A percentile compares a stretch with the other conserved stretches of the same genome.
phyloP scores from a whole-genome alignment of 2,113 vertebrate species.

The Prunella himalayana region DNA sequence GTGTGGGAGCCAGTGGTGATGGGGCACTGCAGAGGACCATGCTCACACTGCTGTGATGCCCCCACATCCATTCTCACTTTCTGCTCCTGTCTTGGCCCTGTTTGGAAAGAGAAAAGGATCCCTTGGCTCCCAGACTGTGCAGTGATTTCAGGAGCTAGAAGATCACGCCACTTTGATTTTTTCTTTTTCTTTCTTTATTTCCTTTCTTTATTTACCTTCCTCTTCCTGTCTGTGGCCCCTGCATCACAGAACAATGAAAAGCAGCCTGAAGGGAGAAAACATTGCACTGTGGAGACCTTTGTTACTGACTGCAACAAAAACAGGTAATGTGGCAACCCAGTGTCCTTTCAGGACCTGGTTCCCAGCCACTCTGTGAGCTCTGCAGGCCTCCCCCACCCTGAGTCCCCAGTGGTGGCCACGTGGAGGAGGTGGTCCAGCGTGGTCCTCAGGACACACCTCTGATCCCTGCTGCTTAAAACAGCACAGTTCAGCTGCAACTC shows the following conservation, averaged over 20 bases:
- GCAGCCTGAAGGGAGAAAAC: neutral
- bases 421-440: rapidly evolving
- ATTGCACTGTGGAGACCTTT: neutral
- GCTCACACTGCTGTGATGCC: neutral
- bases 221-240: neutral
- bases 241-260: neutral
- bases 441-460: neutral
- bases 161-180: neutral
- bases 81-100: neutral
- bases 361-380: neutral
- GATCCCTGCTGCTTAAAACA: neutral
- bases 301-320: neutral
- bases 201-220: neutral
- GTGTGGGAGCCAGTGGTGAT: neutral
- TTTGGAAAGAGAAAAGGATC: neutral
- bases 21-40: neutral
- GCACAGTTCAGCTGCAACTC: neutral
- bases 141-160: neutral
- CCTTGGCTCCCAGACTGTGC: neutral
- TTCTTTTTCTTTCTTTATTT: neutral
- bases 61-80: neutral
- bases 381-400: neutral
- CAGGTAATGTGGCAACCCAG: neutral
- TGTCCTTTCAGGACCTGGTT: neutral
- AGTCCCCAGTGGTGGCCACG: neutral